These are phyloP conservation scores for Oceanodroma tethys DNA, from an alignment of 2,113 vertebrate genomes.

Conservation along the genomic window DNA sequence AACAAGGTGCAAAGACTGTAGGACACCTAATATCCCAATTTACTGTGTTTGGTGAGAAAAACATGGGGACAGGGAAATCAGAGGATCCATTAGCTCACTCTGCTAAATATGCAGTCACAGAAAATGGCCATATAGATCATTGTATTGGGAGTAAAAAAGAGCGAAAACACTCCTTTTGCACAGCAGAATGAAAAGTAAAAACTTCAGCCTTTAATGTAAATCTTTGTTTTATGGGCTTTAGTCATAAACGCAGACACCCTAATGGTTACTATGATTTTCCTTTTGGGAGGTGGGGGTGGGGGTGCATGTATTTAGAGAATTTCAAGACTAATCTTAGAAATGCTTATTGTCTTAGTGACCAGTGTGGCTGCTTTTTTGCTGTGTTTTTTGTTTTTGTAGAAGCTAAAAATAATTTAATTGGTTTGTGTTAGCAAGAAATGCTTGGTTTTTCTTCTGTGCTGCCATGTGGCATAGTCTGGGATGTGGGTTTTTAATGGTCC, in stretches of 20 bases:
- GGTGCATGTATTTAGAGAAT: conserved; percentile 61
- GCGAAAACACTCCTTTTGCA: background rate
- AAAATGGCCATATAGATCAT: background rate
- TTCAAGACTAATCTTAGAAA: conserved; percentile 73
- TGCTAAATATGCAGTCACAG: background rate
- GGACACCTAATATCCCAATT: background rate
- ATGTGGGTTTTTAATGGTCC: conserved; percentile 66
- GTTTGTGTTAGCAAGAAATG: conserved; percentile 62
- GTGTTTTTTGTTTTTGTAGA: conserved; percentile 43
- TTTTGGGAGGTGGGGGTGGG: background rate
- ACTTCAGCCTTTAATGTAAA: background rate
- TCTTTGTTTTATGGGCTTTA: conserved; percentile 43
- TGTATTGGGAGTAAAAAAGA: background rate
- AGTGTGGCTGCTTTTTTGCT: conserved; percentile 32
- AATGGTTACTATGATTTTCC: conserved; percentile 63
- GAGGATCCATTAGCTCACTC: background rate
- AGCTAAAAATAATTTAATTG: conserved; percentile 63
- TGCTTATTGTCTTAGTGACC: conserved; percentile 70
- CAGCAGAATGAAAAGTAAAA: background rate
- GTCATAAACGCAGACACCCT: conserved; percentile 55
- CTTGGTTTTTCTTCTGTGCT: conserved; percentile 48
- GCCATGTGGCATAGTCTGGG: conserved; percentile 59
- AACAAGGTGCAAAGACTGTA: background rate
- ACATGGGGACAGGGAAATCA: background rate
- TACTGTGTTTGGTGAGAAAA: background rate